Evolutionary conservation across 2,113 vertebrate species (phyloP).

Genomic region (Neopipo cinnamomea): DNA sequence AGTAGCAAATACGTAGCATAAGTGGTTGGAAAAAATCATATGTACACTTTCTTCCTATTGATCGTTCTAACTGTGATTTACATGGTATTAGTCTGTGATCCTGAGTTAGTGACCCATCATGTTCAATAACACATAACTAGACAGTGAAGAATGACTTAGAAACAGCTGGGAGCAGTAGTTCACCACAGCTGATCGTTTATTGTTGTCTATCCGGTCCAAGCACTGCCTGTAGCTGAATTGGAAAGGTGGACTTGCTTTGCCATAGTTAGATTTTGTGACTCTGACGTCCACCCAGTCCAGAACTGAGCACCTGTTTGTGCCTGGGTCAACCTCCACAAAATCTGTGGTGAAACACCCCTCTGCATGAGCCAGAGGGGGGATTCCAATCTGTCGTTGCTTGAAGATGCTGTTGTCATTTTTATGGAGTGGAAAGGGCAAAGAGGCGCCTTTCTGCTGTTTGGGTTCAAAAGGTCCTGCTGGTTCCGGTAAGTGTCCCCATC

Average conservation of each 20-base stretch:
- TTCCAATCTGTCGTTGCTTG: neutral
- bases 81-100: neutral
- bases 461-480: neutral
- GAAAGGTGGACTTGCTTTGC: neutral
- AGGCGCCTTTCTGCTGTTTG: neutral
- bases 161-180: neutral
- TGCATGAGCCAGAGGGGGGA: neutral
- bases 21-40: neutral
- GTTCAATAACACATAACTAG: neutral
- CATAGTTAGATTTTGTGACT: neutral
- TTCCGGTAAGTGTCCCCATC: neutral
- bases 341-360: neutral
- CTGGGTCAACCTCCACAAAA: neutral
- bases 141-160: neutral
- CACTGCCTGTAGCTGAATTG: neutral
- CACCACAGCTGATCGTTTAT: neutral
- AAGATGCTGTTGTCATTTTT: neutral
- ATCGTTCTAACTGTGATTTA: neutral
- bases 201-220: neutral
- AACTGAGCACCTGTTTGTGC: neutral
- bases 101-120: neutral
- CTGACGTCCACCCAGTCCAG: neutral
- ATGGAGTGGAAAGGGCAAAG: neutral
- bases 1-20: neutral
- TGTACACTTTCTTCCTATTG: neutral